These are phyloP conservation scores for Phoenicopterus ruber DNA, from an alignment of 2,113 vertebrate genomes.

Conservation along the genomic window DNA sequence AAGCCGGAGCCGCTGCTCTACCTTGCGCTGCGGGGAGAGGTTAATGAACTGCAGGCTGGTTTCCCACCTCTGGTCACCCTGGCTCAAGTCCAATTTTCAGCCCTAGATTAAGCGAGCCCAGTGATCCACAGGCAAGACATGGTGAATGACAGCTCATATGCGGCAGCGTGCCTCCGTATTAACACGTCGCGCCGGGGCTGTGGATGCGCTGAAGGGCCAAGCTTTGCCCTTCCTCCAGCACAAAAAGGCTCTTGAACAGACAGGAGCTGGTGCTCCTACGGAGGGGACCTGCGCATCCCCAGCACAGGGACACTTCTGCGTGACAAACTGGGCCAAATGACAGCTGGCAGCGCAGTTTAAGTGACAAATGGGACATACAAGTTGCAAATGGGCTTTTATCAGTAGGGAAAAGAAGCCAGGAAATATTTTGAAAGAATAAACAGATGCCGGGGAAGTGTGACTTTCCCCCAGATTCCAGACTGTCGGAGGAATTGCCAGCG, in stretches of 20 bases:
- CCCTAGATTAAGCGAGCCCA: slow-evolving; percentile 8
- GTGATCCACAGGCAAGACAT: not conserved
- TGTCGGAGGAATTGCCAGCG: not conserved
- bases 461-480: not conserved
- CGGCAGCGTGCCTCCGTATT: not conserved
- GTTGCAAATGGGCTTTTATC: not conserved
- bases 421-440: not conserved
- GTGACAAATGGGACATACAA: not conserved
- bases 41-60: slow-evolving; percentile 25
- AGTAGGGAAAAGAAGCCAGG: not conserved
- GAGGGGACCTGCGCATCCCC: not conserved
- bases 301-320: not conserved
- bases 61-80: slow-evolving; percentile 38
- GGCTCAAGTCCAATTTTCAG: slow-evolving; percentile 53
- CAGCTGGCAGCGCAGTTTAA: not conserved
- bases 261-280: not conserved
- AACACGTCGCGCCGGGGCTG: not conserved
- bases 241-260: not conserved
- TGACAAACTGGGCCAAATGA: not conserved
- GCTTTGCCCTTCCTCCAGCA: not conserved
- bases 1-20: not conserved
- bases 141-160: slow-evolving; percentile 15
- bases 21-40: not conserved
- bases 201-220: not conserved
- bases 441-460: not conserved